phyloP scores from a whole-genome alignment of 1,140 invertebrate species.

The Zaprionus africanus region DNA sequence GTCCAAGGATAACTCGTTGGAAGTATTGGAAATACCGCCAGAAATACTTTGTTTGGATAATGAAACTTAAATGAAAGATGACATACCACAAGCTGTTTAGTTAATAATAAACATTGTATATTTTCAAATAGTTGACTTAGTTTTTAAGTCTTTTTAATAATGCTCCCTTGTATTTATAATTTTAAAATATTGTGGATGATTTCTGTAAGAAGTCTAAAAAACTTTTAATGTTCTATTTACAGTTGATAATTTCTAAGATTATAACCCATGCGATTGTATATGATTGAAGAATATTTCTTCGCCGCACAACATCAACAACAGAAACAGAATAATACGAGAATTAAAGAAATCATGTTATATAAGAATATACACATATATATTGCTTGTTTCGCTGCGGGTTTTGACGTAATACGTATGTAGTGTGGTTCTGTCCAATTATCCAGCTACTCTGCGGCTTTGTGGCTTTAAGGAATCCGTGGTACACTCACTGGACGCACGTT shows the following conservation, averaged over 20 bases:
- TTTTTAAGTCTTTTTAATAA: slow-evolving; percentile 19
- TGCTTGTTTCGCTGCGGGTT: slow-evolving; percentile 8
- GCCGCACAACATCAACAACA: slow-evolving; percentile 30
- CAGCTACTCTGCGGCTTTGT: background rate
- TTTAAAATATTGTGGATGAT: background rate
- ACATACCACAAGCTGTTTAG: background rate
- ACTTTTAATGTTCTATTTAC: slow-evolving; percentile 29
- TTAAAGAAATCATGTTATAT: slow-evolving; percentile 15
- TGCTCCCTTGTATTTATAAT: background rate
- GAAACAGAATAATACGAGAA: slow-evolving; percentile 48
- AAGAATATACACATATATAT: slow-evolving; percentile 7
- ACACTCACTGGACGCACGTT: slow-evolving; percentile 61
- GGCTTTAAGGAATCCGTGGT: slow-evolving; percentile 66
- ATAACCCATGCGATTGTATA: slow-evolving; percentile 27
- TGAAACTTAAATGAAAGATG: background rate
- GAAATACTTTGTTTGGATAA: slow-evolving; percentile 35
- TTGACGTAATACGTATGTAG: slow-evolving; percentile 32
- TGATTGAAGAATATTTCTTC: slow-evolving; percentile 69
- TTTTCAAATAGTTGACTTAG: slow-evolving; percentile 16
- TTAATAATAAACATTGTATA: slow-evolving; percentile 33
- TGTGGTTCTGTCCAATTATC: background rate
- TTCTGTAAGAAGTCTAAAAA: background rate
- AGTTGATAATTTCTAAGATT: slow-evolving; percentile 45
- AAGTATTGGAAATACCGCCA: slow-evolving; percentile 67
- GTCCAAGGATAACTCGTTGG: slow-evolving; percentile 72